These are phyloP conservation scores for Scrobipalpa atriplicella DNA, from an alignment of 2,888 invertebrate genomes.

Conservation along the genomic window DNA sequence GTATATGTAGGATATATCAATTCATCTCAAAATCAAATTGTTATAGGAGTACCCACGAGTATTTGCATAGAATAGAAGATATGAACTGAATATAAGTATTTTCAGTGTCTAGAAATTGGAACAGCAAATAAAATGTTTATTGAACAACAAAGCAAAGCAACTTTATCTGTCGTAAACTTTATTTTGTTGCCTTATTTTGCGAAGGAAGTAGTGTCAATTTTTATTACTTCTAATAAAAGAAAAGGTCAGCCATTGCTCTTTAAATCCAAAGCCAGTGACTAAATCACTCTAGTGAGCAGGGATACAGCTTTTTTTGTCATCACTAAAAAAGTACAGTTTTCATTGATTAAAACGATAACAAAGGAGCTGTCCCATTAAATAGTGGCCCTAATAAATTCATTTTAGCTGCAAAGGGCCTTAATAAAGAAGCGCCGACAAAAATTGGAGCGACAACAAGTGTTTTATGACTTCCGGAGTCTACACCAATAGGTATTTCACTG, in stretches of 20 bases:
- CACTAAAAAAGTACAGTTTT: slow-evolving; percentile 29
- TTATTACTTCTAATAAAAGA: slow-evolving; percentile 16
- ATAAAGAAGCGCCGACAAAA: slow-evolving; percentile 54
- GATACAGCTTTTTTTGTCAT: slow-evolving; percentile 30
- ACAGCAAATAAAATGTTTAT: slow-evolving; percentile 20
- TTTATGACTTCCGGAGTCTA: slow-evolving; percentile 59
- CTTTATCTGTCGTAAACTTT: slow-evolving; percentile 20
- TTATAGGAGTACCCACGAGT: no score
- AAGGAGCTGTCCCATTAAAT: slow-evolving; percentile 47
- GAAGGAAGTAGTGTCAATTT: slow-evolving; percentile 17
- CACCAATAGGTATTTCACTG: slow-evolving; percentile 8
- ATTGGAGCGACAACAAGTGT: slow-evolving; percentile 49
- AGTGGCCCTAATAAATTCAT: slow-evolving; percentile 63
- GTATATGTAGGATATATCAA: no score
- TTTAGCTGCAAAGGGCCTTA: slow-evolving; percentile 45
- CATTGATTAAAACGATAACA: slow-evolving; percentile 51
- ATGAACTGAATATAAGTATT: neutral
- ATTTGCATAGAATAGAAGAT: no score
- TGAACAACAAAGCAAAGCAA: slow-evolving; percentile 12
- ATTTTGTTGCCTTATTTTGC: slow-evolving; percentile 17
- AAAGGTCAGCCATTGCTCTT: slow-evolving; percentile 18
- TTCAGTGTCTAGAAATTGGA: slow-evolving; percentile 8
- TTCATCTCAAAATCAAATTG: no score
- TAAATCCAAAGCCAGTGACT: slow-evolving; percentile 15
- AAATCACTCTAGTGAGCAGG: slow-evolving; percentile 25